A percentile compares a stretch with the other conserved stretches of the same genome.
Conservation (phyloP, 2,797 vertebrate genomes). For the Syngnathus acus region DNA sequence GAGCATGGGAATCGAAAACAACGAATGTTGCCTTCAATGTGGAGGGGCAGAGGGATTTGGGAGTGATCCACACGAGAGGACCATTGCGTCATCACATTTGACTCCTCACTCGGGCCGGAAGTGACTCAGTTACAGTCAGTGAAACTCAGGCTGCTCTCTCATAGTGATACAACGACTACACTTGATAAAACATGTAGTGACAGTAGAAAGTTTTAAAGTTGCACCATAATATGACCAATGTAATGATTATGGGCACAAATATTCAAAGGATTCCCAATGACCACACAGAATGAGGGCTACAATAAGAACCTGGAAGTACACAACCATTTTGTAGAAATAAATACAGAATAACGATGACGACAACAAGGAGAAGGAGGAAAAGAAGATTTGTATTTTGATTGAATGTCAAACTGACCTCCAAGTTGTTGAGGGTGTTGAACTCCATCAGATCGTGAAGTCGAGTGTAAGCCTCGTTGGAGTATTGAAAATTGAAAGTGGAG, state of each 20-base stretch:
- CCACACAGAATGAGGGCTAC: not conserved
- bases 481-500: slow-evolving; percentile 98
- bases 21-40: not conserved
- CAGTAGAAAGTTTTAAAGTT: slow-evolving; percentile 27
- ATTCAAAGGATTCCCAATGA: slow-evolving; percentile 1
- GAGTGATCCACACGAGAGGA: not conserved
- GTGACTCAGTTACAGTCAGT: slow-evolving; percentile 34
- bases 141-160: slow-evolving; percentile 30
- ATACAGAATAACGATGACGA: not conserved
- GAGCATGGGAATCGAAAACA: not conserved
- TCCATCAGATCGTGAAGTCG: slow-evolving; percentile 94
- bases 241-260: slow-evolving; percentile 8
- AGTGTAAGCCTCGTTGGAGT: slow-evolving; percentile 85
- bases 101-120: slow-evolving; percentile 21
- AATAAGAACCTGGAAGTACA: not conserved
- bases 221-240: slow-evolving; percentile 25
- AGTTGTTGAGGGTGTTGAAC: slow-evolving; percentile 96
- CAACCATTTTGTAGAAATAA: not conserved
- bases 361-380: too few species aligned
- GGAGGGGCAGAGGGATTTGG: not conserved
- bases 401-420: slow-evolving; percentile 73
- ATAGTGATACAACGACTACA: slow-evolving; percentile 19
- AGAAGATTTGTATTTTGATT: not conserved
- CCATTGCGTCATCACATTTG: slow-evolving; percentile 2
- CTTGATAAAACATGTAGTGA: slow-evolving; percentile 17